Evolutionary conservation across 1,140 invertebrate genomes (phyloP).

Genomic region (Cydia strobilella): DNA sequence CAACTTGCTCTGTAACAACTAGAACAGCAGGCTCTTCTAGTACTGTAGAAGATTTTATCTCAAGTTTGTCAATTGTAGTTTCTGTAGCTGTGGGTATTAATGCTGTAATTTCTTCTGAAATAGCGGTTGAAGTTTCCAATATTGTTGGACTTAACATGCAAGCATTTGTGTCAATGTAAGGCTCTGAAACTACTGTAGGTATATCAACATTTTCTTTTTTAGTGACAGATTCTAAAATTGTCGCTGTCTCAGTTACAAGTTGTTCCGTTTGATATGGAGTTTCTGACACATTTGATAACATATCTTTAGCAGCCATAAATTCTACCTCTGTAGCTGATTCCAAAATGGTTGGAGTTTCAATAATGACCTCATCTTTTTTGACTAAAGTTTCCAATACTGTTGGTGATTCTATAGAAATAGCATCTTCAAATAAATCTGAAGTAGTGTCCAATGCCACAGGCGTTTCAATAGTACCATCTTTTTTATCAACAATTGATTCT

Average conservation of each 20-base stretch:
- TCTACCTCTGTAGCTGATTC: background rate
- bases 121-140: background rate
- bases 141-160: background rate
- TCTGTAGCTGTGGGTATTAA: background rate
- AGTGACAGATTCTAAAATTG: background rate
- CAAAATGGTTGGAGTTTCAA: conserved; percentile 9
- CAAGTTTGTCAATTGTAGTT: background rate
- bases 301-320: background rate
- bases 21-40: background rate
- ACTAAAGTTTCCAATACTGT: background rate
- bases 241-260: background rate
- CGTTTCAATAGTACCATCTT: conserved; percentile 7
- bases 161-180: background rate
- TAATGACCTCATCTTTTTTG: background rate
- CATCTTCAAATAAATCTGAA: conserved; percentile 5
- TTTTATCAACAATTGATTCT: background rate
- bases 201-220: background rate
- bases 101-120: background rate
- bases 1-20: background rate
- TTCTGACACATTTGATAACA: background rate
- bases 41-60: background rate
- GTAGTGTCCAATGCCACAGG: background rate
- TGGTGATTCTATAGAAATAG: background rate
- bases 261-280: background rate
- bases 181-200: background rate